Evolutionary conservation across 2,888 invertebrate species (phyloP).

Genomic region (Monochamus alternatus): DNA sequence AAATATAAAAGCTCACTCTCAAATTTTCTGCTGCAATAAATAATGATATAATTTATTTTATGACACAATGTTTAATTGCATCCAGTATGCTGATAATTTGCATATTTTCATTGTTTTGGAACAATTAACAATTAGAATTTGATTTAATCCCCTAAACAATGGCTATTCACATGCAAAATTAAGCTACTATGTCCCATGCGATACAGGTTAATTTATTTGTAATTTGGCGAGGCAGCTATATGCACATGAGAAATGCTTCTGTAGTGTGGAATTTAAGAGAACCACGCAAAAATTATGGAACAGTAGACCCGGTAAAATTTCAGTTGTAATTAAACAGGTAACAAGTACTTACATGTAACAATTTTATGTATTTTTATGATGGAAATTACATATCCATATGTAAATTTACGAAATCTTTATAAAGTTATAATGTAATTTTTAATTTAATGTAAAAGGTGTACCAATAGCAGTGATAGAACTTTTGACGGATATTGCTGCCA

Average conservation of each 20-base stretch:
- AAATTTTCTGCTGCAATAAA: neutral
- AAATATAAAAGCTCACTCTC: neutral
- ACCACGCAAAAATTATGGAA: neutral
- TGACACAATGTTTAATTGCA: slow-evolving; percentile 4
- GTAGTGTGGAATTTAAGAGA: neutral
- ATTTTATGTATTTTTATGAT: no score
- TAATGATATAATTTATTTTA: slow-evolving; percentile 1
- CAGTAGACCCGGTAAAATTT: neutral
- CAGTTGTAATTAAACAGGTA: no score
- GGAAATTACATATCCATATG: no score
- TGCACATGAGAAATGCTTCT: neutral
- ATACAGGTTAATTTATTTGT: slow-evolving; percentile 4
- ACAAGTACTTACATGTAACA: no score
- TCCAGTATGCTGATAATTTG: slow-evolving; percentile 25
- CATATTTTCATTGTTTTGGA: slow-evolving; percentile 39
- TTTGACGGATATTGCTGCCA: no score
- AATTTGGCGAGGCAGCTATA: neutral
- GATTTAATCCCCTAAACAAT: slow-evolving; percentile 19
- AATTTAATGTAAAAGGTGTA: no score
- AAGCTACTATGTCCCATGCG: neutral
- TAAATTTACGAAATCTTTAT: no score
- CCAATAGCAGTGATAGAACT: no score
- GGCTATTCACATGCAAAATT: slow-evolving; percentile 25
- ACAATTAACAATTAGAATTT: slow-evolving; percentile 35
- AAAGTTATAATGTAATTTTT: no score